Base-by-base conservation (phyloP, 2,113 vertebrate genomes). In the Dicaeum eximium region DNA sequence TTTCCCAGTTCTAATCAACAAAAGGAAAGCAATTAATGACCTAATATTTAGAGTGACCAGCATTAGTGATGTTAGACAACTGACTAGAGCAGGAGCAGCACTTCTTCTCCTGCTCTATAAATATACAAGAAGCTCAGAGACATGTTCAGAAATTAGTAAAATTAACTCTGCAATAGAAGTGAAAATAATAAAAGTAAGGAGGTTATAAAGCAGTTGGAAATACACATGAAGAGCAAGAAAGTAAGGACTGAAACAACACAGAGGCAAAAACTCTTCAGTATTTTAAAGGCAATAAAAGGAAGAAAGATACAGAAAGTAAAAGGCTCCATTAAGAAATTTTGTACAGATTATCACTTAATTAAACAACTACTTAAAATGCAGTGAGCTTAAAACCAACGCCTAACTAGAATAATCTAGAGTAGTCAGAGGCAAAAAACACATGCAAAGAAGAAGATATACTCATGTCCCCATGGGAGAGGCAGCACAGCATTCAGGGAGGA, bases 381-480 rank as follows among this genome's bases (percentile, higher is more conserved):
- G 21, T 4, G 13, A 94, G 37, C 35, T 91, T 33, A 91, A 93
- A 80, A 35, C 44, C 48, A 69, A 57, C 24, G 13, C 37, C 38
- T 31, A 33, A 27, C 28, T 69, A 16, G 73, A 91, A 86, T 12
- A 60, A 72, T 30, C 27, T 47, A 24, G 78, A 81, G 57, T 28
- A 85, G 33, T 54, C 47, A 42, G 66, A 58, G 44, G 35, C 67
- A 58, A 75, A 27, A 77, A 94, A 91, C 11, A 38, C 42, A 44
- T 30, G 62, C 71, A 94, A 85, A 47, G 30, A 85, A 87, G 44
- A 88, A 95, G 77, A 92, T 47, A 90, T 38, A 89, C 78, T 88
- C 60, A 62, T 81, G 57, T n/a, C 21, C 51, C 45, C 66, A 5
- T 15, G 64, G 31, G 4, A 71, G 60, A 86, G 61, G 64, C 40